Evolutionary conservation across 2,797 vertebrate species (phyloP).

Genomic region (Sitta carolinensis): DNA sequence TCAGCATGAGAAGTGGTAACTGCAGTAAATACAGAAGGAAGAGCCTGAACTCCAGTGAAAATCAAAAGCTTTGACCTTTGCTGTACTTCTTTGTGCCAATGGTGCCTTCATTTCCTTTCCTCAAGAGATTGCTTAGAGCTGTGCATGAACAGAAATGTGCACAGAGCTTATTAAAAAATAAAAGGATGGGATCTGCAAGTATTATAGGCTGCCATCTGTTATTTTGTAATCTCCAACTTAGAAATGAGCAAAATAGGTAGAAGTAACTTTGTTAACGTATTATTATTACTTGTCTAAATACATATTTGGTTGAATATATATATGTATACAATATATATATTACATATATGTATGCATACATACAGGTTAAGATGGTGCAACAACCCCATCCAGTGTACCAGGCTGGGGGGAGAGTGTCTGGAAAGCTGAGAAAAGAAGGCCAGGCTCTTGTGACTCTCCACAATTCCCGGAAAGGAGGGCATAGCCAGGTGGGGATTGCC

Average conservation of each 20-base stretch:
- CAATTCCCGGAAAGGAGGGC: background rate
- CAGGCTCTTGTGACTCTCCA: background rate
- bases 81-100: background rate
- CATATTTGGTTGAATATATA: background rate
- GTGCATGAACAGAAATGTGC: background rate
- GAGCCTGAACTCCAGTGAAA: background rate
- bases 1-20: background rate
- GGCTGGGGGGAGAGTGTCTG: background rate
- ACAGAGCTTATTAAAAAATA: background rate
- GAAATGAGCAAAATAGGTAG: background rate
- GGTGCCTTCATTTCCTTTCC: background rate
- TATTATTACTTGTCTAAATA: background rate
- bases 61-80: background rate
- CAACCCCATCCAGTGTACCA: accelerated
- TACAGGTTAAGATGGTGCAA: background rate
- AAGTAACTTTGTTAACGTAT: background rate
- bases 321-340: background rate
- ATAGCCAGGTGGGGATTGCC: background rate
- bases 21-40: background rate
- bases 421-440: background rate
- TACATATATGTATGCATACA: background rate
- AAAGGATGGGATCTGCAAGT: background rate
- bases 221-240: background rate
- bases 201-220: background rate
- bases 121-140: background rate